Percentiles rank a stretch among this genome's conserved stretches.
phyloP scores from a whole-genome alignment of 2,888 invertebrate species.

The Endomychus coccineus region DNA sequence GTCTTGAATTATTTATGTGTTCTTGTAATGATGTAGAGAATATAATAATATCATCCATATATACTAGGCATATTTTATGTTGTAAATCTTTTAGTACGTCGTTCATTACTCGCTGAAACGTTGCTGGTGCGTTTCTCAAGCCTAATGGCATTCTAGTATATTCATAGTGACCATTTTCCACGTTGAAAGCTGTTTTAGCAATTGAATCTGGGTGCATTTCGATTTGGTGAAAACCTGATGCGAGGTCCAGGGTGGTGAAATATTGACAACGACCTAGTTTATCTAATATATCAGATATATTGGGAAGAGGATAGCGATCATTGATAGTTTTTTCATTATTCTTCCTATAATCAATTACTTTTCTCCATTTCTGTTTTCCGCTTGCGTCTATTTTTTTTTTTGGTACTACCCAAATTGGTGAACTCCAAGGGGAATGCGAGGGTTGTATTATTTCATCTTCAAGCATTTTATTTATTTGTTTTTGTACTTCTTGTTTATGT shows the following conservation, averaged over 20 bases:
- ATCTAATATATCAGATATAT: constrained; percentile 35
- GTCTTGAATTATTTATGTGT: constrained; percentile 20
- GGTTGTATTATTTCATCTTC: constrained; percentile 26
- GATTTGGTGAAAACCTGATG: constrained; percentile 39
- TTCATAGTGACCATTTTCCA: constrained; percentile 20
- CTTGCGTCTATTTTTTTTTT: constrained; percentile 31
- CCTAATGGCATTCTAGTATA: constrained; percentile 24
- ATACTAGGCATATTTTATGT: constrained; percentile 24
- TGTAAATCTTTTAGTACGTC: constrained; percentile 19
- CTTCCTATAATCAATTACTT: constrained; percentile 38
- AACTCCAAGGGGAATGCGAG: constrained; percentile 24
- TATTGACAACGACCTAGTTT: constrained; percentile 35
- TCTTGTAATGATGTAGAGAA: constrained; percentile 17
- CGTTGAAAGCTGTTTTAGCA: constrained; percentile 35
- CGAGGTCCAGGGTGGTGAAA: constrained; percentile 37
- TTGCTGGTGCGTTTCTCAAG: constrained; percentile 22
- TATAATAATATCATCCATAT: constrained; percentile 31
- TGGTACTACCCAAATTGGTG: constrained; percentile 26
- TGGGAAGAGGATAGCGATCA: constrained; percentile 35
- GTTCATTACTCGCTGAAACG: constrained; percentile 26
- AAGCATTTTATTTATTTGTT: constrained; percentile 27
- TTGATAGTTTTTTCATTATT: constrained; percentile 36
- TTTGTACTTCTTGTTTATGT: constrained; percentile 29
- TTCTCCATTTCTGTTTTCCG: constrained; percentile 29
- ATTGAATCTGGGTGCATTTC: constrained; percentile 26